Conservation (phyloP, 1,140 invertebrate genomes). For the Drosophila kanapiae region DNA sequence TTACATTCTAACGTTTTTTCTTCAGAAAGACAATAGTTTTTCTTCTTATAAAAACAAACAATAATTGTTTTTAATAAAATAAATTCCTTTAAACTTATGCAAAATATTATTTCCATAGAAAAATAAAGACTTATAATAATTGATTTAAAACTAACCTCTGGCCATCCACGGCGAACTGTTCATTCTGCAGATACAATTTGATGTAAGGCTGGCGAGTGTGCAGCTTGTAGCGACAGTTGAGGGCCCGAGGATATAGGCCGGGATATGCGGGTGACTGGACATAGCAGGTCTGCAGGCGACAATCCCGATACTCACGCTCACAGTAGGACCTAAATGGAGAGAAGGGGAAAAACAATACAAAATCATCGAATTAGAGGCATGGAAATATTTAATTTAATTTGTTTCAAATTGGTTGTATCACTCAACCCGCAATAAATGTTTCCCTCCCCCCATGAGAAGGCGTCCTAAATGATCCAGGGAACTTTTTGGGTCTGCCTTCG, state of each 20-base stretch:
- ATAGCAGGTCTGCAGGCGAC: constrained; percentile 95
- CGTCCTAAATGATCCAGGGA: constrained; percentile 58
- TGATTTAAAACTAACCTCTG: constrained; percentile 87
- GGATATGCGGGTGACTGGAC: constrained; percentile 97
- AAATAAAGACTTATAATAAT: neutral
- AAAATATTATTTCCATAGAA: too few relatives aligned
- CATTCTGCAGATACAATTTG: constrained; percentile 96
- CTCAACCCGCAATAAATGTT: constrained; percentile 54
- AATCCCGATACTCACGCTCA: constrained; percentile 93
- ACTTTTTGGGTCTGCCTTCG: constrained; percentile 42
- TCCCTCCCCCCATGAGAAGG: constrained; percentile 22
- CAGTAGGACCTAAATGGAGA: constrained; percentile 91
- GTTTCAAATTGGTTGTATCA: constrained; percentile 51
- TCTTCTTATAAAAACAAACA: too few relatives aligned
- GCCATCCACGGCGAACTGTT: constrained; percentile 97
- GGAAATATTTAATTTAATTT: constrained; percentile 70
- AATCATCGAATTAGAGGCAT: constrained; percentile 49
- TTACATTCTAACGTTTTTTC: too few relatives aligned
- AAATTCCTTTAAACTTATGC: too few relatives aligned
- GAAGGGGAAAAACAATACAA: constrained; percentile 6
- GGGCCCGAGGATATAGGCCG: constrained; percentile 94
- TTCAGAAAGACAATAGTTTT: too few relatives aligned
- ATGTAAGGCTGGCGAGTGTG: constrained; percentile 95
- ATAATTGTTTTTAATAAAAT: too few relatives aligned
- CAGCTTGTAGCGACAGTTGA: constrained; percentile 95